Evolutionary conservation across 2,113 vertebrate genomes (phyloP).

Genomic region (Globicephala melas): DNA sequence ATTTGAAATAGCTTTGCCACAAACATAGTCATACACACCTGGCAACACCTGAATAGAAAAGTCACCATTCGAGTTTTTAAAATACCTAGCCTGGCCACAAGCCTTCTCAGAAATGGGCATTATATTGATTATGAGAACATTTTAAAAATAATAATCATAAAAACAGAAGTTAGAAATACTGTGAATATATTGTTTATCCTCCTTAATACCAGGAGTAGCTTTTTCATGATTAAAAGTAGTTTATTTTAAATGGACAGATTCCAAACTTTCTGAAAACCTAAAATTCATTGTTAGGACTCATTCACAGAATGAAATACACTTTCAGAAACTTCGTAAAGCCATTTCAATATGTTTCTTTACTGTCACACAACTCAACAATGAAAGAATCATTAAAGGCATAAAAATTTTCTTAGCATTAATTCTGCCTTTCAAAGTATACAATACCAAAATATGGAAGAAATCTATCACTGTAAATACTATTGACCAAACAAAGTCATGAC

Average conservation of each 20-base stretch:
- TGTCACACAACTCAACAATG: not conserved
- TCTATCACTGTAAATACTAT: not conserved
- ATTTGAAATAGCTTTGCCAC: not conserved
- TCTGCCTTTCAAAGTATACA: not conserved
- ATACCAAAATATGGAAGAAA: not conserved
- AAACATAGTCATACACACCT: not conserved
- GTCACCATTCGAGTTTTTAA: not conserved
- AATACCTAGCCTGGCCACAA: not conserved
- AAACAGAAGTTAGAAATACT: not conserved
- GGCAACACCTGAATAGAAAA: not conserved
- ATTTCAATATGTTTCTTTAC: not conserved
- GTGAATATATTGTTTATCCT: not conserved
- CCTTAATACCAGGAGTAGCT: not conserved
- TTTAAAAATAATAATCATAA: not conserved
- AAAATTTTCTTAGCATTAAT: not conserved
- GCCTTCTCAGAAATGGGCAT: not conserved
- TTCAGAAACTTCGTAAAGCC: not conserved
- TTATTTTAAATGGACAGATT: conserved; percentile 16
- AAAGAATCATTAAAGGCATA: not conserved
- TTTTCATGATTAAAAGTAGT: conserved; percentile 16
- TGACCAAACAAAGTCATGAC: not conserved
- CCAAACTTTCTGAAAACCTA: not conserved
- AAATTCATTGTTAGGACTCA: not conserved
- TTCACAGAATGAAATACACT: not conserved
- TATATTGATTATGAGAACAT: not conserved